These are phyloP conservation scores for Chaetodon trifascialis DNA, from an alignment of 2,113 vertebrate species.

Conservation along the genomic window DNA sequence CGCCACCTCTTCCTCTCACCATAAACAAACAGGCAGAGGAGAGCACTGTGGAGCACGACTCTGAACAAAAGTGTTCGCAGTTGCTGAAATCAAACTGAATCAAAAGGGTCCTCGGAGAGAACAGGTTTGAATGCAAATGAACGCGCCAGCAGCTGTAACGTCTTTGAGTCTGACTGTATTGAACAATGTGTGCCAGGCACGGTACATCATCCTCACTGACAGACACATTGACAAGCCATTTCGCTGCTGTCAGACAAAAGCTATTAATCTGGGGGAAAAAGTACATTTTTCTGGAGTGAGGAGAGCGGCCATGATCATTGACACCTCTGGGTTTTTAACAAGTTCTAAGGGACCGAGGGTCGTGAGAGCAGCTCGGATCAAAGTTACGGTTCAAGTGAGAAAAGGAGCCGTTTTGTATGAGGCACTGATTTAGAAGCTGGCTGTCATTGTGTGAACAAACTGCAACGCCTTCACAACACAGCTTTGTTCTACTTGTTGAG, in stretches of 20 bases:
- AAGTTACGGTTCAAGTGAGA: constrained; percentile 17
- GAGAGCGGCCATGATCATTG: constrained; percentile 29
- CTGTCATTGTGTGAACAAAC: neutral
- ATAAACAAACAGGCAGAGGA: constrained; percentile 35
- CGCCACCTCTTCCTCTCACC: constrained; percentile 3
- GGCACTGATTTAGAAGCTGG: constrained; percentile 4
- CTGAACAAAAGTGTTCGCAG: constrained; percentile 15
- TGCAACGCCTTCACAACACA: neutral
- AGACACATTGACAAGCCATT: constrained; percentile 44
- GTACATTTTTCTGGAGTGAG: constrained; percentile 10
- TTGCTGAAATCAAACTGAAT: constrained; percentile 24
- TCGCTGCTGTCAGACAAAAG: constrained; percentile 28
- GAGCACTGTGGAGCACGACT: neutral
- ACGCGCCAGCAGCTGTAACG: constrained; percentile 23
- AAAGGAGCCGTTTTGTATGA: constrained; percentile 1
- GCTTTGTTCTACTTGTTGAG: constrained; percentile 23
- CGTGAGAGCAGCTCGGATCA: neutral
- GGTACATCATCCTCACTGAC: constrained; percentile 44
- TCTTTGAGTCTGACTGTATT: constrained; percentile 26
- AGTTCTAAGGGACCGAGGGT: constrained; percentile 1
- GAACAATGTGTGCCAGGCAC: constrained; percentile 37
- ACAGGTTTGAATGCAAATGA: constrained; percentile 36
- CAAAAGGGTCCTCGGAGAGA: constrained; percentile 29
- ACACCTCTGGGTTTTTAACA: constrained; percentile 22
- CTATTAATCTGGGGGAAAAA: constrained; percentile 14